These are phyloP conservation scores for Crocidura indochinensis DNA, from an alignment of 2,797 vertebrate genomes.

Conservation along the genomic window DNA sequence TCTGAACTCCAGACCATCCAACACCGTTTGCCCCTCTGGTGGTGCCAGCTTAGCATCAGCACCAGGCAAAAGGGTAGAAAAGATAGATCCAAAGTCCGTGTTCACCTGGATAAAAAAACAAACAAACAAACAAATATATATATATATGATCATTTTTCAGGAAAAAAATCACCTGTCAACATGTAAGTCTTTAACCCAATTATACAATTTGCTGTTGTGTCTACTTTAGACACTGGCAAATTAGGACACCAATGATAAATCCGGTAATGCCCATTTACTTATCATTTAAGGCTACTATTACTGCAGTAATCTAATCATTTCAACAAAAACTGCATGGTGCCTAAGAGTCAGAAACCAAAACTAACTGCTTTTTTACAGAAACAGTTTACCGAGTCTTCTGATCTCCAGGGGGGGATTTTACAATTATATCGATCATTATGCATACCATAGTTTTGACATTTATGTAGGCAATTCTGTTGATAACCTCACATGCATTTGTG, in stretches of 20 bases:
- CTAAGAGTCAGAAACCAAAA: not conserved
- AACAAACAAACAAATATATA: not conserved
- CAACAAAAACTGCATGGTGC: not conserved
- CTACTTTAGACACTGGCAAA: not conserved
- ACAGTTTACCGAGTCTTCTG: constrained; percentile 1
- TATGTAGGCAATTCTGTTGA: not conserved
- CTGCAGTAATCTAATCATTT: not conserved
- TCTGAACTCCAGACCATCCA: constrained; percentile 96
- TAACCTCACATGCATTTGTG: constrained; percentile 27
- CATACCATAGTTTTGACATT: constrained; percentile 26
- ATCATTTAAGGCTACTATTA: not conserved
- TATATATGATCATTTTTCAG: not conserved
- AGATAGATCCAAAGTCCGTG: constrained; percentile 98
- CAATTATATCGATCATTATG: not conserved
- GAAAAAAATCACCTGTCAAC: not conserved
- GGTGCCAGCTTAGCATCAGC: constrained; percentile 94
- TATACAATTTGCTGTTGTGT: not conserved
- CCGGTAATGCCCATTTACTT: not conserved
- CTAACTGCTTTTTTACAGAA: not conserved
- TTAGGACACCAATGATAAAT: not conserved
- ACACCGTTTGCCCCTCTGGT: constrained; percentile 90
- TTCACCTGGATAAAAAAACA: constrained; percentile 93
- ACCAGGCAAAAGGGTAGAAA: constrained; percentile 96
- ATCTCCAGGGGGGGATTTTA: not conserved
- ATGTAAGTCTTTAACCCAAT: constrained; percentile 8